Evolutionary conservation across 2,888 invertebrate species (phyloP), one percentile per base, ranked within the genome.

Genomic region (Tillus elongatus): DNA sequence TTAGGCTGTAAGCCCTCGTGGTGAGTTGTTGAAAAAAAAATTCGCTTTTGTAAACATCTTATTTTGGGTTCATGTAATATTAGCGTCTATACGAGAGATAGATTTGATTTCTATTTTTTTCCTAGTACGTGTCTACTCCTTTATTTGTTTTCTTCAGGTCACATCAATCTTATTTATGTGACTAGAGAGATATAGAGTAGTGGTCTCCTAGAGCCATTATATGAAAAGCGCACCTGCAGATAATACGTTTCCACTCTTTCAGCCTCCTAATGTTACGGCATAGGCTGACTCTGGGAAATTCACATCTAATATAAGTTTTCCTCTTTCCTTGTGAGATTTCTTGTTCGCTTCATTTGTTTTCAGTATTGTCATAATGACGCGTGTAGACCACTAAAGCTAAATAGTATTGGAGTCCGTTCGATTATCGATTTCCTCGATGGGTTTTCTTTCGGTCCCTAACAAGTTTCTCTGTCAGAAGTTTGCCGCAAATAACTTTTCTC

Each of bases 371-470:
- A 19, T 19, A 19, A 19, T 19, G 24, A 19, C 24, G 6, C 24
- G 24, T 19, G 24, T 19, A 19, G 24, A 19, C 24, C 24, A 19
- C 24, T 19, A 19, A 19, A n/a, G 24, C 24, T 19, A 19, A 19
- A 19, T 19, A 19, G n/a, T 6, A 19, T 19, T 19, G 24, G 6
- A n/a, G 24, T 19, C 24, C 24, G 6, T 19, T 19, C 24, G 24
- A 19, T 19, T 19, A 19, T 19, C 24, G 24, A 19, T 19, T n/a
- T n/a, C n/a, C n/a, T 19, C 24, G n/a, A 19, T n/a, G 24, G n/a
- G 6, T 19, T 19, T 19, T 19, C 24, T n/a, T 19, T 19, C 24
- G n/a, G 24, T 6, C n/a, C n/a, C 24, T 19, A 8, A 19, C n/a
- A 19, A 19, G 24, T 19, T 19, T 19, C 24, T n/a, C n/a, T 19